Base-by-base conservation (phyloP, 2,888 invertebrate species). In the Sarcophaga caerulescens region DNA sequence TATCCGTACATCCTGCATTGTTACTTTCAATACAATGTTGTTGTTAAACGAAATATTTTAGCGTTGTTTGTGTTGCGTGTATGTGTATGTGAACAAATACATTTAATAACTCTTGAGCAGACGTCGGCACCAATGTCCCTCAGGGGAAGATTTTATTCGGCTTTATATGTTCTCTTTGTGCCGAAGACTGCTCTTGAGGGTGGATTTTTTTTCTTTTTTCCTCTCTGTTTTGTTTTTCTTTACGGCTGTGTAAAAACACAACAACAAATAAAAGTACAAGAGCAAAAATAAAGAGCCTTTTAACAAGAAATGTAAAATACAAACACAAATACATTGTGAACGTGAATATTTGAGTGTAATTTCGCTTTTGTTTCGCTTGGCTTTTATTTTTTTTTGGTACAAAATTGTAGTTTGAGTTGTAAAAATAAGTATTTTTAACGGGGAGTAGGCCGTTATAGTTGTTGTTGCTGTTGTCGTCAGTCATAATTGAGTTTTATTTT, bases 141-240 rank as follows among this genome's bases (percentile, higher is more conserved):
- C n/a, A n/a, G n/a, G n/a, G n/a, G n/a, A n/a, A n/a, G n/a, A n/a
- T n/a, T n/a, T n/a, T n/a, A n/a, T n/a, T n/a, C n/a, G n/a, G n/a
- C n/a, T n/a, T n/a, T n/a, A n/a, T n/a, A n/a, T n/a, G n/a, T n/a
- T n/a, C n/a, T n/a, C n/a, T n/a, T n/a, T n/a, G n/a, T n/a, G n/a
- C n/a, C n/a, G n/a, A n/a, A n/a, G n/a, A n/a, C n/a, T n/a, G n/a
- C 70, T 79, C 75, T 81, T 86, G 81, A 86, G 86, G 86, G 86
- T 81, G 84, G 84, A 74, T 84, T 86, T 77, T n/a, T 74, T 62
- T n/a, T 70, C 23, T 63, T 62, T 6, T 35, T 35, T 10, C n/a
- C 17, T 65, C n/a, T 21, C 45, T 47, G 10, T 23, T 59, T 65
- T 69, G 19, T 66, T 73, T 60, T 60, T 59, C 14, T 52, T 52